These are phyloP conservation scores for Helostoma temminkii DNA, from an alignment of 2,797 vertebrate species.

Conservation along the genomic window DNA sequence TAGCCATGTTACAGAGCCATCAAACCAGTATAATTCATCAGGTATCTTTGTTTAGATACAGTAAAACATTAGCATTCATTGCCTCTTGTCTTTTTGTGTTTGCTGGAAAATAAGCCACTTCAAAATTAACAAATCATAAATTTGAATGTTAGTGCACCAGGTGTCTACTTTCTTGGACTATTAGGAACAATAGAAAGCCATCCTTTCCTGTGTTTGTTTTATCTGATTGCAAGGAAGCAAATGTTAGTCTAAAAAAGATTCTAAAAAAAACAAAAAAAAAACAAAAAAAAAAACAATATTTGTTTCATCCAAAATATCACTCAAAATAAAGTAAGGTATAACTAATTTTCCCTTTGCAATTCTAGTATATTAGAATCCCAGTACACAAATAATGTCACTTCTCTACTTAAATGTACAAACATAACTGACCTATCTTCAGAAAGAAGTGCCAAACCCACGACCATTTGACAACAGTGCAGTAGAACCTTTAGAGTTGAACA, in stretches of 20 bases:
- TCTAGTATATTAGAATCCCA: not conserved
- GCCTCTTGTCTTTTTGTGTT: not conserved
- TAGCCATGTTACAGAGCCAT: conserved; percentile 12
- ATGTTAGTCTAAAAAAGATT: too few species aligned
- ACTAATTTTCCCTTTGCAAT: not conserved
- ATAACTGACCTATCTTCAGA: not conserved
- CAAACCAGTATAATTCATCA: conserved; percentile 25
- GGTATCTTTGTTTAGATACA: not conserved
- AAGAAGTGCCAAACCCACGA: not conserved
- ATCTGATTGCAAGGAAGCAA: conserved; percentile 7
- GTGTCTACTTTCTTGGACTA: conserved; percentile 1
- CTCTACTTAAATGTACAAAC: not conserved
- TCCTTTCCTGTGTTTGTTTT: not conserved
- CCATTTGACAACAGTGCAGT: not conserved
- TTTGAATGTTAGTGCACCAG: not conserved
- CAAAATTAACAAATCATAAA: not conserved
- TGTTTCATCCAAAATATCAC: not conserved
- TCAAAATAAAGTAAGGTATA: not conserved
- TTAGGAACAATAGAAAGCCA: not conserved
- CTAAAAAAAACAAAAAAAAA: too few species aligned
- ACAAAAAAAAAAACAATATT: not conserved
- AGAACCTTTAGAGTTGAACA: not conserved
- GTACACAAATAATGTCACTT: not conserved
- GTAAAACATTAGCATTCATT: not conserved
- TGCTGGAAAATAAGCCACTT: not conserved